Evolutionary conservation across 64 coral and sea anemone species (phyloP), one percentile per base, ranked within the genome.

Genomic region (Actinia equina): DNA sequence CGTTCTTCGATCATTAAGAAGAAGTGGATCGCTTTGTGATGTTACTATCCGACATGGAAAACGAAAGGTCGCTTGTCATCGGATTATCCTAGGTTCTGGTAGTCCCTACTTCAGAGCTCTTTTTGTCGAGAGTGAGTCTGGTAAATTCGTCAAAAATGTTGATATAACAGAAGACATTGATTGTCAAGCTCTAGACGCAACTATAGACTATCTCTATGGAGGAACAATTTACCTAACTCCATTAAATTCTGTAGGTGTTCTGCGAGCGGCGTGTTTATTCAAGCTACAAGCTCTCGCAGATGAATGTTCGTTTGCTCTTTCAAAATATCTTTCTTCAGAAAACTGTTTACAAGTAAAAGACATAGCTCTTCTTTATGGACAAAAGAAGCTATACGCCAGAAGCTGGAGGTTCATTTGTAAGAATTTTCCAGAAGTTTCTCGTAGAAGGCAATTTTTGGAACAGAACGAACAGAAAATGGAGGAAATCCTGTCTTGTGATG

Each of bases 61-160:
- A 51, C 46, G 57, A 56, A 97, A 93, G 63, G 56, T 97, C 20
- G 52, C 85, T 0, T 92, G 88, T 45, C 94, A 97, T 65, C 91
- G 91, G 7, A 88, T 69, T 52, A 81, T 97, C 26, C 88, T 97
- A 0, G 80, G 78, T 5, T 91, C 92, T 11, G 62, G 88, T 1
- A 97, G 94, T 23, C 94, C 94, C 2, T 93, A 93, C 65, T 97
- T 97, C 86, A 89, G 92, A 4, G 77, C 88, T 20, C 61, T 97
- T 60, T 97, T 97, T 43, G 54, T 93, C 60, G 88, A 90, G 43
- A 88, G 44, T 22, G 94, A 97, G 71, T 92, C 85, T 82, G 94
- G 94, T 41, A 87, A 86, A 83, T 97, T 90, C 46, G 83, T 97
- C 25, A 97, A 93, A 82, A 90, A 93, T 84, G 88, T 97, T 17